Evolutionary conservation across 37 sponge, comb jelly and placozoan genomes (phyloP).

Genomic region (Chondrilla cf. caribensis): DNA sequence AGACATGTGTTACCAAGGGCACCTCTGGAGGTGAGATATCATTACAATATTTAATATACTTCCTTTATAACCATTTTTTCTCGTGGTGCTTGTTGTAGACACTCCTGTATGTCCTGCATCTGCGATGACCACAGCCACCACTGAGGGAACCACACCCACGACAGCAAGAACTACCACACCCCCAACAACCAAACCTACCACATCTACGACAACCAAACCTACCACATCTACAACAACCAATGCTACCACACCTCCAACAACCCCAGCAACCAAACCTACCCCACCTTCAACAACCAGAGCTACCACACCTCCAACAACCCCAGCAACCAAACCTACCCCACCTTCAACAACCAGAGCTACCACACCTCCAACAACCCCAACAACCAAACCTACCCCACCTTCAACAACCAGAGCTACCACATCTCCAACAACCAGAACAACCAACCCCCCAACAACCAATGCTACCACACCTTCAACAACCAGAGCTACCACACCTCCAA

Average conservation of each 20-base stretch:
- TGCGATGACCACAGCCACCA: neutral
- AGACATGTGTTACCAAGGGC: neutral
- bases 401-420: too few relatives aligned
- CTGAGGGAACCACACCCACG: neutral
- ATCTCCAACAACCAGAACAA: too few relatives aligned
- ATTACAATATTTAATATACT: too few relatives aligned
- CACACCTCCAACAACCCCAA: too few relatives aligned
- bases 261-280: neutral
- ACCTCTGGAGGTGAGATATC: conserved; percentile 9
- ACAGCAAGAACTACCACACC: neutral
- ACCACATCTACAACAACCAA: neutral
- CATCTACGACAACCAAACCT: neutral
- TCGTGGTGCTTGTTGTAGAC: too few relatives aligned
- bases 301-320: neutral
- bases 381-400: too few relatives aligned
- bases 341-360: too few relatives aligned
- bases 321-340: too few relatives aligned
- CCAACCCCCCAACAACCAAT: too few relatives aligned
- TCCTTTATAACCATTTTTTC: too few relatives aligned
- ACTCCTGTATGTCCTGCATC: neutral
- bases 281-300: neutral
- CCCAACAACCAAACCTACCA: neutral
- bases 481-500: neutral
- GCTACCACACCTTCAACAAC: too few relatives aligned
- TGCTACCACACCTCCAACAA: neutral